Evolutionary conservation across 2,797 vertebrate genomes (phyloP).

Genomic region (Malurus splendens): DNA sequence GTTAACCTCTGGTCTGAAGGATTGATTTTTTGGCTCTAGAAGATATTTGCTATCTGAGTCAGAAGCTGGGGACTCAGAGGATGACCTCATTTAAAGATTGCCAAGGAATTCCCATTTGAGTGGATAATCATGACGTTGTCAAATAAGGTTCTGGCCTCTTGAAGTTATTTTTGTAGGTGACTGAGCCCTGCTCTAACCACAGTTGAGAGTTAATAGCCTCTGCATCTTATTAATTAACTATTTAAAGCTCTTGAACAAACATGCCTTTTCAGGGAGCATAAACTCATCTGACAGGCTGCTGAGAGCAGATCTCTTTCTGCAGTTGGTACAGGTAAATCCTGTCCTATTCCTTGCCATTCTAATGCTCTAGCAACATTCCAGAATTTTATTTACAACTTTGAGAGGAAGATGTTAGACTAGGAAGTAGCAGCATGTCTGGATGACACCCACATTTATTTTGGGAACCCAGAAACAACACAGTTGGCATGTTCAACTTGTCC

Average conservation of each 20-base stretch:
- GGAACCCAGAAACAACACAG: conserved; percentile 29
- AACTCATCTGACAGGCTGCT: neutral
- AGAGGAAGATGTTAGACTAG: conserved; percentile 38
- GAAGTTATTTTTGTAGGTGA: neutral
- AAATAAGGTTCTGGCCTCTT: neutral
- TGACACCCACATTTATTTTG: conserved; percentile 58
- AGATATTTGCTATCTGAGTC: neutral
- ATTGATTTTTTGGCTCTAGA: neutral
- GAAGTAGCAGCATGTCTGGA: conserved; percentile 45
- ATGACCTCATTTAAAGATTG: neutral
- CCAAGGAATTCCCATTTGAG: neutral
- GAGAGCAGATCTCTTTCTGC: neutral
- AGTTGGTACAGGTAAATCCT: conserved; percentile 49
- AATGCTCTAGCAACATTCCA: conserved; percentile 43
- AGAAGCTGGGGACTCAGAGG: neutral
- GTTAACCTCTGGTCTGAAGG: neutral
- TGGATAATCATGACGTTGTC: neutral
- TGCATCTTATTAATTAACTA: conserved; percentile 26
- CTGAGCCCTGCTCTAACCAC: neutral
- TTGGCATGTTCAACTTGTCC: conserved; percentile 53
- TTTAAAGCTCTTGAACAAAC: conserved; percentile 39
- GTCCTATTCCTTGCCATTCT: conserved; percentile 33
- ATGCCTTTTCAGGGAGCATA: conserved; percentile 6
- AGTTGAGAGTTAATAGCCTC: neutral
- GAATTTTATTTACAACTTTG: conserved; percentile 46